Conservation (phyloP, 2,113 vertebrate genomes). For the Agapornis roseicollis region DNA sequence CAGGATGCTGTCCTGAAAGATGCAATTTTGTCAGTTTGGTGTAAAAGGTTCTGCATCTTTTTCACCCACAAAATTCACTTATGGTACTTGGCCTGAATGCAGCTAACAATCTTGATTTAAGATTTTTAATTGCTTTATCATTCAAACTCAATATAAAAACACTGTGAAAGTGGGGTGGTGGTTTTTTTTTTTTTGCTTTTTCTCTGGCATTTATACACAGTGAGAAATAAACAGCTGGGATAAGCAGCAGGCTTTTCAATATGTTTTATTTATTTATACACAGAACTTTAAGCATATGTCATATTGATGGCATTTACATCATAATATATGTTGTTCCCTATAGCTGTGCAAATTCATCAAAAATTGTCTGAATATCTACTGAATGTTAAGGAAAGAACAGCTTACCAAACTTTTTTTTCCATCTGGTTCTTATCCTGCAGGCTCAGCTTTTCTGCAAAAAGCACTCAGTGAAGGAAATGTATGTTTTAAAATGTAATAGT, state of each 20-base stretch:
- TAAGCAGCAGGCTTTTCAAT: constrained; percentile 74
- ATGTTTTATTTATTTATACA: constrained; percentile 79
- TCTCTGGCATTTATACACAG: constrained; percentile 61
- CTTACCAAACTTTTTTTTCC: constrained; percentile 66
- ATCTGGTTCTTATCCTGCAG: constrained; percentile 69
- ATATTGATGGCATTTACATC: constrained; percentile 79
- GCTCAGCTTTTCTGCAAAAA: constrained; percentile 70
- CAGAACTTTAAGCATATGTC: constrained; percentile 78
- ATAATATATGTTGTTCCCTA: constrained; percentile 78
- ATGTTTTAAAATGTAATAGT: constrained; percentile 43
- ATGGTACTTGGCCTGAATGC: background rate
- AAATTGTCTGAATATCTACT: constrained; percentile 66
- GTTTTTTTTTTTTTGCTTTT: constrained; percentile 44
- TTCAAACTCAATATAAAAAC: constrained; percentile 56
- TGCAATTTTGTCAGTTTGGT: background rate
- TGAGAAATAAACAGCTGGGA: constrained; percentile 77
- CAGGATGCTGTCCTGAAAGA: background rate
- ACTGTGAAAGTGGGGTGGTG: background rate
- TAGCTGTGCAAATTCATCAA: constrained; percentile 74
- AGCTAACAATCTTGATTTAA: constrained; percentile 23
- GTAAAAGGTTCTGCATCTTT: background rate
- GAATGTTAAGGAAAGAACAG: constrained; percentile 52
- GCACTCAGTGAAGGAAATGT: constrained; percentile 41
- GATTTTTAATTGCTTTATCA: constrained; percentile 64
- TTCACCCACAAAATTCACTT: background rate